Conservation (phyloP, 2,888 invertebrate species). For the Euplexia lucipara region DNA sequence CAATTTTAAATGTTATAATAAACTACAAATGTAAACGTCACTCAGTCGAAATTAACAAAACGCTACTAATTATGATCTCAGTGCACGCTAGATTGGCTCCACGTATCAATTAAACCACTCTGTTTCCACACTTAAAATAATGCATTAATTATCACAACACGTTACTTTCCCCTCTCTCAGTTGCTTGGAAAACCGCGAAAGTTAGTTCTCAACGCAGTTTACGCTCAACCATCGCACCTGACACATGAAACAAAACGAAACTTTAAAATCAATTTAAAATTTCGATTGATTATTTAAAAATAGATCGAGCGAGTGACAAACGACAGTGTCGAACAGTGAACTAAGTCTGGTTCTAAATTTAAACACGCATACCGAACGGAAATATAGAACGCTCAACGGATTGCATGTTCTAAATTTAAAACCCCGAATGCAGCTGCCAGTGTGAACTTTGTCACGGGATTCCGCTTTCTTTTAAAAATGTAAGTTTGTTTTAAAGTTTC, state of each 20-base stretch:
- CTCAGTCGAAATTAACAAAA: slow-evolving; percentile 57
- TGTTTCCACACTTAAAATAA: slow-evolving; percentile 80
- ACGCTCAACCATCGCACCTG: slow-evolving; percentile 74
- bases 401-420: slow-evolving; percentile 87
- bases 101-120: slow-evolving; percentile 77
- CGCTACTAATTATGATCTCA: slow-evolving; percentile 40
- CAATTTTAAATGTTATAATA: slow-evolving; percentile 24
- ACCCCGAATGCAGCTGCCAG: slow-evolving; percentile 86
- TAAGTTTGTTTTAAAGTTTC: slow-evolving; percentile 66
- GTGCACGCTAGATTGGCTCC: slow-evolving; percentile 63
- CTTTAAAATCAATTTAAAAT: slow-evolving; percentile 66
- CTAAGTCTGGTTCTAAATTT: slow-evolving; percentile 88
- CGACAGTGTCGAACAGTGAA: slow-evolving; percentile 88
- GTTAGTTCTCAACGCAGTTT: slow-evolving; percentile 78
- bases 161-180: slow-evolving; percentile 86
- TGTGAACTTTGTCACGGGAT: slow-evolving; percentile 86
- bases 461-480: slow-evolving; percentile 77
- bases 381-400: slow-evolving; percentile 89
- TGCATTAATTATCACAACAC: slow-evolving; percentile 83
- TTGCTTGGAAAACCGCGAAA: slow-evolving; percentile 86
- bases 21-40: slow-evolving; percentile 17
- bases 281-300: slow-evolving; percentile 75
- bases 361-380: slow-evolving; percentile 86
- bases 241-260: slow-evolving; percentile 71
- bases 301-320: slow-evolving; percentile 86